phyloP scores from a whole-genome alignment of 2,888 invertebrate species.

The Lobophora halterata region DNA sequence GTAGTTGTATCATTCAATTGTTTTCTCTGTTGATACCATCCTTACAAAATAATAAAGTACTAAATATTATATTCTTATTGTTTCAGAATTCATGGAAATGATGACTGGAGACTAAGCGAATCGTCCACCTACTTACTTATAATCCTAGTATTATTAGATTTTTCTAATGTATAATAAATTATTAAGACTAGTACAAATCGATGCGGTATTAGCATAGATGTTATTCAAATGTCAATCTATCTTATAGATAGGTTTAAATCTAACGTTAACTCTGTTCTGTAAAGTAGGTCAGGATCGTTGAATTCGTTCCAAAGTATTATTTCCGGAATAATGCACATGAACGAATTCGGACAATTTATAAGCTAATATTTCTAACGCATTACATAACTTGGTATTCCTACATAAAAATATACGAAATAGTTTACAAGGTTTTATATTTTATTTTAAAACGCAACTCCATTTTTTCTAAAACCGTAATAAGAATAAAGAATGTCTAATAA shows the following conservation, averaged over 20 bases:
- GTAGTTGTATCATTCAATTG: no score
- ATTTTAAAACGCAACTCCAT: no score
- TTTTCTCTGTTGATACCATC: no score
- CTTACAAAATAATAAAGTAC: no score
- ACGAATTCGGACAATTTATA: constrained; percentile 53
- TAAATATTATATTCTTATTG: constrained; percentile 31
- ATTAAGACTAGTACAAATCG: constrained; percentile 71
- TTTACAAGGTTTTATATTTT: no score
- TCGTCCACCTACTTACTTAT: constrained; percentile 28
- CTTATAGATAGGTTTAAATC: constrained; percentile 60
- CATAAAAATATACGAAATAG: constrained; percentile 23
- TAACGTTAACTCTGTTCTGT: constrained; percentile 39
- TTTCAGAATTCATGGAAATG: constrained; percentile 96
- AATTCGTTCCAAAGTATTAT: constrained; percentile 67
- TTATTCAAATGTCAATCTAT: constrained; percentile 52
- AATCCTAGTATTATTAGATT: constrained; percentile 58
- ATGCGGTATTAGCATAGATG: constrained; percentile 73
- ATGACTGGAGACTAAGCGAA: constrained; percentile 91
- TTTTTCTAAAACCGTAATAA: no score
- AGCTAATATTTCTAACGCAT: constrained; percentile 73
- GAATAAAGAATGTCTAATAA: no score
- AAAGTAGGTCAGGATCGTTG: constrained; percentile 40
- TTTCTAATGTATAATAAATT: constrained; percentile 53
- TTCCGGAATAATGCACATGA: constrained; percentile 68
- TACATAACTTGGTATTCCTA: constrained; percentile 32